A percentile compares a stretch with the other conserved stretches of the same genome.
Conservation (phyloP, 2,888 invertebrate species). For the Cyclophora albipunctata region DNA sequence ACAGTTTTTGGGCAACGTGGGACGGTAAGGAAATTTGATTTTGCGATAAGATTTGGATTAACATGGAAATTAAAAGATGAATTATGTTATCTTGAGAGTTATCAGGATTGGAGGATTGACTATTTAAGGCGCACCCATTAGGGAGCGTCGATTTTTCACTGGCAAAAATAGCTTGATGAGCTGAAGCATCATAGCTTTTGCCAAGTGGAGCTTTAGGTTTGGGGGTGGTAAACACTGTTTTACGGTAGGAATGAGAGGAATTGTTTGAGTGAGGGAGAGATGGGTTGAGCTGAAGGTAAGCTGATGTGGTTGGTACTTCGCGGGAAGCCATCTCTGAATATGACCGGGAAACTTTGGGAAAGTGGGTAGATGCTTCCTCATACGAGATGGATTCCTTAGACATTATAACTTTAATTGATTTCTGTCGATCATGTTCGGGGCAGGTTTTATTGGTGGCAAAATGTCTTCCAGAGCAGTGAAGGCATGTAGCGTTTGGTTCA, state of each 20-base stretch:
- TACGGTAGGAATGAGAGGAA: background rate
- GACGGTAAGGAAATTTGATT: constrained; percentile 1
- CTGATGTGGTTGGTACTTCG: background rate
- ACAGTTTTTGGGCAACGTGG: constrained; percentile 3
- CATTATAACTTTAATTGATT: constrained; percentile 14
- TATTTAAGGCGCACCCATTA: constrained; percentile 1
- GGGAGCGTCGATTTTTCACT: background rate
- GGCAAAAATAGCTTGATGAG: background rate
- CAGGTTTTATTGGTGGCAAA: constrained; percentile 10
- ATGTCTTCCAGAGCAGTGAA: constrained; percentile 10
- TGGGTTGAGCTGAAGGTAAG: background rate
- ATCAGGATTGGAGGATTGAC: background rate
- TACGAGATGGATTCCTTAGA: constrained; percentile 15
- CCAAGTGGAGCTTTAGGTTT: constrained; percentile 2
- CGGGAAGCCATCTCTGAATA: background rate
- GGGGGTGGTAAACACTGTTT: background rate
- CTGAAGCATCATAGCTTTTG: constrained; percentile 1
- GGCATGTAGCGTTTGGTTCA: background rate
- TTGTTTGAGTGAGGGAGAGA: background rate
- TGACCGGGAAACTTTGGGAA: background rate
- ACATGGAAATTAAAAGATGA: background rate
- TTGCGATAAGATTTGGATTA: background rate
- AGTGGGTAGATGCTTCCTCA: constrained; percentile 7
- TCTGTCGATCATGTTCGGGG: constrained; percentile 12
- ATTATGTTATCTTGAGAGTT: background rate